phyloP scores from a whole-genome alignment of 1,140 invertebrate species.

The Teleogryllus occipitalis region DNA sequence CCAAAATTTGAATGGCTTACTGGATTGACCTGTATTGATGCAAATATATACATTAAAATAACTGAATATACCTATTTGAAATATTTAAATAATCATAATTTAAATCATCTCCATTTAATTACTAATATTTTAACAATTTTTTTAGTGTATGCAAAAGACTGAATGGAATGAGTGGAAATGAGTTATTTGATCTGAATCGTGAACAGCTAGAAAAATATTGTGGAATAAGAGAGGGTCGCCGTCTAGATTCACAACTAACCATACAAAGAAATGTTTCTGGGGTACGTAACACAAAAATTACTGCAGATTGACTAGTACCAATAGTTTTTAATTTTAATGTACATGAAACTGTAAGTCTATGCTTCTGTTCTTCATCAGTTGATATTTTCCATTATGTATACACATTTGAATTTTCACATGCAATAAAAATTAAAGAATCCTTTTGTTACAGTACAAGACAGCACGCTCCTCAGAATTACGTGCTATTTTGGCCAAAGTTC shows the following conservation, averaged over 20 bases:
- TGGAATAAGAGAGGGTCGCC: slow-evolving; percentile 57
- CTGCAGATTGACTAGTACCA: no score
- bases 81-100: no score
- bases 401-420: no score
- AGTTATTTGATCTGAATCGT: slow-evolving; percentile 57
- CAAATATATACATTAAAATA: no score
- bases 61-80: no score
- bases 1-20: no score
- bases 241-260: slow-evolving; percentile 64
- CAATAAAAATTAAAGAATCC: not conserved
- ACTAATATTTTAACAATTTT: not conserved
- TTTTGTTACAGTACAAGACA: slow-evolving; percentile 52
- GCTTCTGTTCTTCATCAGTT: no score
- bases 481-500: slow-evolving; percentile 53
- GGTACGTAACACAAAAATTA: slow-evolving; percentile 42
- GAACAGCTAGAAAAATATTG: slow-evolving; percentile 57
- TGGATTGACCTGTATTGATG: no score
- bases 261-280: slow-evolving; percentile 66
- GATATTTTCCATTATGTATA: no score
- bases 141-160: slow-evolving; percentile 50
- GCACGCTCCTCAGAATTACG: slow-evolving; percentile 55
- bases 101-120: no score
- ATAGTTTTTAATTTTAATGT: no score
- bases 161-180: slow-evolving; percentile 54
- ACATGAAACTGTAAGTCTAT: no score